phyloP scores from a whole-genome alignment of 2,113 vertebrate species.

The Capricornis sumatraensis region DNA sequence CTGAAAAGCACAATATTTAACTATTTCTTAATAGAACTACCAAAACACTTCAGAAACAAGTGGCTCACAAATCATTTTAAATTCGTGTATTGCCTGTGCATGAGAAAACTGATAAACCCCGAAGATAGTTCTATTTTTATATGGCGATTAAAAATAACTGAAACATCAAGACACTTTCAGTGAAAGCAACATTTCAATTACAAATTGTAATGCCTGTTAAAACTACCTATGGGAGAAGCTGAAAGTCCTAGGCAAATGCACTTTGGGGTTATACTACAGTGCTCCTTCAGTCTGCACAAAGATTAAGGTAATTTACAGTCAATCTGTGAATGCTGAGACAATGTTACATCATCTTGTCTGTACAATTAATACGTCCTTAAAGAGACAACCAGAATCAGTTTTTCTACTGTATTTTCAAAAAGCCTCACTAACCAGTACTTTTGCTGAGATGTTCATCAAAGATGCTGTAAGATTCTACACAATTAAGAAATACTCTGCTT shows the following conservation, averaged over 20 bases:
- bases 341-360: constrained; percentile 77
- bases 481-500: constrained; percentile 51
- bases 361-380: constrained; percentile 75
- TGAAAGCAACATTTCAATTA: constrained; percentile 78
- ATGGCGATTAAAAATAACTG: constrained; percentile 79
- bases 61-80: constrained; percentile 78
- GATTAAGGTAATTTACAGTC: constrained; percentile 77
- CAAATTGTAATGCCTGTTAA: constrained; percentile 74
- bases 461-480: constrained; percentile 74
- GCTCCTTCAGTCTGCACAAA: constrained; percentile 72
- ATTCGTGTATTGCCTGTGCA: constrained; percentile 84
- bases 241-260: constrained; percentile 72
- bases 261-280: constrained; percentile 64
- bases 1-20: constrained; percentile 71
- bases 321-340: constrained; percentile 76
- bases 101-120: constrained; percentile 83
- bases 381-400: constrained; percentile 74
- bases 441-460: constrained; percentile 74
- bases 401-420: constrained; percentile 73
- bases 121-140: constrained; percentile 78
- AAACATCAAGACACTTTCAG: constrained; percentile 78
- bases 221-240: constrained; percentile 74
- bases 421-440: constrained; percentile 74
- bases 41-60: constrained; percentile 73
- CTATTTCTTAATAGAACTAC: constrained; percentile 63